phyloP scores from a whole-genome alignment of 2,888 invertebrate species.

The Bedellia somnulentella region DNA sequence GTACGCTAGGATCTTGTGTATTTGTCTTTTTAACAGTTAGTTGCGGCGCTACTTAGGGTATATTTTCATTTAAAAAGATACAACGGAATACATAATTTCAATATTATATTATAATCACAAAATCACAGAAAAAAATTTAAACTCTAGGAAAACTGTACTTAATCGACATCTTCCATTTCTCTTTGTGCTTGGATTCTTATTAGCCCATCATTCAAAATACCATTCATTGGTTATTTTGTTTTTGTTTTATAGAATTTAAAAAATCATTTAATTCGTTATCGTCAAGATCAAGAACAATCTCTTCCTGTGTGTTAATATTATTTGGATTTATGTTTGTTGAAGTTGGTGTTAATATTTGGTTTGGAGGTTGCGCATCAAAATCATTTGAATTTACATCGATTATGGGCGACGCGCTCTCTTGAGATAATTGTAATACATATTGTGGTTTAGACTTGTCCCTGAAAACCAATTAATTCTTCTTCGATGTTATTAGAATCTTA shows the following conservation, averaged over 20 bases:
- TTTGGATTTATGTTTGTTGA: slow-evolving; percentile 4
- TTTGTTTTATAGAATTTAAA: slow-evolving; percentile 1
- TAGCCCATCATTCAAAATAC: slow-evolving; percentile 2
- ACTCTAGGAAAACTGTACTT: slow-evolving; percentile 2
- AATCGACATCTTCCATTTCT: slow-evolving; percentile 4
- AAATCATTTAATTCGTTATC: slow-evolving; percentile 1
- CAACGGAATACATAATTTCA: slow-evolving; percentile 3
- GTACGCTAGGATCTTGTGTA: slow-evolving; percentile 5
- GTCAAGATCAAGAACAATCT: slow-evolving; percentile 1
- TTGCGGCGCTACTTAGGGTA: slow-evolving; percentile 5
- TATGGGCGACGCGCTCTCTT: slow-evolving; percentile 2
- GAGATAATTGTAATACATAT: slow-evolving; percentile 2
- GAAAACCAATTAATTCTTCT: slow-evolving; percentile 11
- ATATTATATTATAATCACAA: slow-evolving; percentile 4
- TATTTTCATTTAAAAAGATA: slow-evolving; percentile 5
- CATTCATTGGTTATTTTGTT: slow-evolving; percentile 2
- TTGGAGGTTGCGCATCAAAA: slow-evolving; percentile 2
- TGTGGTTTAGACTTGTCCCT: slow-evolving; percentile 8
- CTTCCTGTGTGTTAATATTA: slow-evolving; percentile 5
- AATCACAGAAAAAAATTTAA: slow-evolving; percentile 4
- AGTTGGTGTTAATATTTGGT: slow-evolving; percentile 1
- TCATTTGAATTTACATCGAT: slow-evolving; percentile 2
- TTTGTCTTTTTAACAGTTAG: slow-evolving; percentile 7
- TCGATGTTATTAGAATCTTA: too few relatives aligned
- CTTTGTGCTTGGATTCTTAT: slow-evolving; percentile 5